These are phyloP conservation scores for Struthidea cinerea DNA, from an alignment of 2,113 vertebrate species.

Conservation along the genomic window DNA sequence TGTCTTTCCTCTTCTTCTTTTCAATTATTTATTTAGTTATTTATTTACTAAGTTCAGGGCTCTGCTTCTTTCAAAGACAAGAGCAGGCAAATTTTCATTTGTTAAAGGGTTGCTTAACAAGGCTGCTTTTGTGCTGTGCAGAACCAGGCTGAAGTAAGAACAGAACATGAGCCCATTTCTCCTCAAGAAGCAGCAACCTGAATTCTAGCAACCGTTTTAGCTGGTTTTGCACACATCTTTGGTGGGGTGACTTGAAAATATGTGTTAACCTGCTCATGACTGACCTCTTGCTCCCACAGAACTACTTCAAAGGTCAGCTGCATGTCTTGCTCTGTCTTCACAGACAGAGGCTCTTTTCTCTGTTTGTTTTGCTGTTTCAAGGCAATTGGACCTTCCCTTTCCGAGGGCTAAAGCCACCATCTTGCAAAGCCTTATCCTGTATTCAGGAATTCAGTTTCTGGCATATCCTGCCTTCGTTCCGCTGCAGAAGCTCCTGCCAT, in stretches of 20 bases:
- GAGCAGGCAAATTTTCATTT: background rate
- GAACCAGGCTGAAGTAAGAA: background rate
- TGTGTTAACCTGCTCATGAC: background rate
- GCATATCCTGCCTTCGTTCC: background rate
- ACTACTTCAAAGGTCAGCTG: background rate
- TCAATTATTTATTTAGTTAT: background rate
- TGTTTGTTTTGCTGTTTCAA: background rate
- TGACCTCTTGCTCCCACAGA: background rate
- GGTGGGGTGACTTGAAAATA: background rate
- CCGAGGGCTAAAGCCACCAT: background rate
- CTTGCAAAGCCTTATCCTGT: background rate
- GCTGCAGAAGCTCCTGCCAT: constrained; percentile 8
- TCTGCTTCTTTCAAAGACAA: background rate
- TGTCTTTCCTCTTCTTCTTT: background rate
- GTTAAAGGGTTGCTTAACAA: background rate
- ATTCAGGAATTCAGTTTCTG: background rate
- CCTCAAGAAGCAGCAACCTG: background rate
- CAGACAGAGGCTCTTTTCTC: background rate
- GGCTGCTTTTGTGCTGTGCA: background rate
- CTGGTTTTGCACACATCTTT: background rate
- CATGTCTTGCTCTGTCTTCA: background rate
- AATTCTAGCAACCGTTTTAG: background rate
- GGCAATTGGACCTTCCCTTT: background rate
- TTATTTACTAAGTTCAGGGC: background rate
- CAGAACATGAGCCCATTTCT: background rate